Percentiles rank a stretch among this genome's conserved stretches.
Evolutionary conservation across 2,888 invertebrate species (phyloP).

Genomic region (Temnothorax rugatulus): DNA sequence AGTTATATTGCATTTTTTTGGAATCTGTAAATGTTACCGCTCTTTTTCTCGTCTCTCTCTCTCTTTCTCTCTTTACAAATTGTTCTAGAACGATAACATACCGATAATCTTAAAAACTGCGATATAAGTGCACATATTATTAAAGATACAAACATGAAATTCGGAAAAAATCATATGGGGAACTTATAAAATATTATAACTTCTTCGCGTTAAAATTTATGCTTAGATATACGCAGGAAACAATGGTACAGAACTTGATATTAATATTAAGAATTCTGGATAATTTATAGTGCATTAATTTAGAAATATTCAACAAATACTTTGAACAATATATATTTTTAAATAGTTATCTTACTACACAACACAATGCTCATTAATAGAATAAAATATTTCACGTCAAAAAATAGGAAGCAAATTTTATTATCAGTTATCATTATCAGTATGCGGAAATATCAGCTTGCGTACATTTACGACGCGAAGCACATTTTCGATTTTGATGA

Average conservation of each 20-base stretch:
- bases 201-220: constrained; percentile 11
- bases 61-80: not conserved
- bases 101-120: not conserved
- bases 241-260: not conserved
- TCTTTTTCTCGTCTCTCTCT: not conserved
- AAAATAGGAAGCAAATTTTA: not conserved
- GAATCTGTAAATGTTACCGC: not conserved
- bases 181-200: not conserved
- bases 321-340: not conserved
- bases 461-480: not conserved
- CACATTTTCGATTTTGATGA: constrained; percentile 24
- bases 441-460: not conserved
- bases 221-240: not conserved
- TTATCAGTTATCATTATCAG: constrained; percentile 11
- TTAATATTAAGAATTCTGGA: not conserved
- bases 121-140: not conserved
- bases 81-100: not conserved
- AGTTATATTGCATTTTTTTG: not conserved
- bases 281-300: not conserved
- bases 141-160: not conserved
- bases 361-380: not conserved
- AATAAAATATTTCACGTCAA: not conserved
- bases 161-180: not conserved
- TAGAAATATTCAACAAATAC: not conserved
- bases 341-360: not conserved